Percentiles rank a stretch among this genome's conserved stretches.
These are phyloP conservation scores for Hydraecia micacea DNA, from an alignment of 2,888 invertebrate genomes.

Conservation along the genomic window DNA sequence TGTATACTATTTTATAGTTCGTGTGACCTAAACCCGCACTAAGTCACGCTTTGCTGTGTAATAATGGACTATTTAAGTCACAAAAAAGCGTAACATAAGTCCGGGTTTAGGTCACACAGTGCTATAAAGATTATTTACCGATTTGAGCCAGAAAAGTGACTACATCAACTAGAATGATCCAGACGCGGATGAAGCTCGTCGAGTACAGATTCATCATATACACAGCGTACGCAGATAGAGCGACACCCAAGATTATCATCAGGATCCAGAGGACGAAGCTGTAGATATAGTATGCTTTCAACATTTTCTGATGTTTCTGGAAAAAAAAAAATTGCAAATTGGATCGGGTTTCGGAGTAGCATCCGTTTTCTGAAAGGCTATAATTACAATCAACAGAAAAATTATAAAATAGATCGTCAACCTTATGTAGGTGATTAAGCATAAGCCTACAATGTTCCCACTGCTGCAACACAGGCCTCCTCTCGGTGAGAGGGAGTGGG, in stretches of 20 bases:
- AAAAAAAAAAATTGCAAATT: conserved; percentile 1
- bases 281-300: conserved; percentile 34
- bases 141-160: conserved; percentile 1
- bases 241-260: conserved; percentile 8
- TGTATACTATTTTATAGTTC: neutral
- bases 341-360: neutral
- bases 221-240: neutral
- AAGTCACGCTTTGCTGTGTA: neutral
- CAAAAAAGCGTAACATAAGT: too few relatives aligned
- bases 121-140: conserved; percentile 8
- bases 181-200: neutral
- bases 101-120: too few relatives aligned
- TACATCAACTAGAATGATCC: neutral
- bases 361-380: too few relatives aligned
- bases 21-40: neutral
- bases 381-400: neutral
- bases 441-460: neutral
- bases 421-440: too few relatives aligned
- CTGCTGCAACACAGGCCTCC: too few relatives aligned
- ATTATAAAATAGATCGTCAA: neutral
- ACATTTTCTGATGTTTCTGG: conserved; percentile 32
- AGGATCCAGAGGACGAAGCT: conserved; percentile 42
- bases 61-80: too few relatives aligned
- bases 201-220: neutral
- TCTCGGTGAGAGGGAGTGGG: neutral